Evolutionary conservation across 1,140 invertebrate genomes (phyloP), one percentile per base, ranked within the genome.

Genomic region (Lutraria rhynchaena): DNA sequence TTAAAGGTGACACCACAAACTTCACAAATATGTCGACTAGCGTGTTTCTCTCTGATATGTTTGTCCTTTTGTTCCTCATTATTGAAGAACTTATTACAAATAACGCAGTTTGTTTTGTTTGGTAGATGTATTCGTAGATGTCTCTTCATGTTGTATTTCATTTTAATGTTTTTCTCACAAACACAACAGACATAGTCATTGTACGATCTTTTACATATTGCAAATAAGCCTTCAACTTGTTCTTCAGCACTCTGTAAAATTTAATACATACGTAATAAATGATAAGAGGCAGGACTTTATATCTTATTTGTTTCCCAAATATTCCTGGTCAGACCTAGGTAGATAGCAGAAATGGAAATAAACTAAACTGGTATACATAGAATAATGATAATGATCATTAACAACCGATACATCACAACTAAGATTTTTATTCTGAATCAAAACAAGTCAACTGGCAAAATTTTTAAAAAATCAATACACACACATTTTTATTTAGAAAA

Each of bases 111-210:
- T n/a, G 46, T 65, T 41, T 65, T 35, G 7, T 44, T 29, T 2
- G 61, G 61, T 9, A 65, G 35, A 44, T 65, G 61, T 65, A 41
- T 22, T 17, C 61, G 61, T 5, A 65, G 31, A 44, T 65, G 61
- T 24, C 61, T 5, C 19, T 65, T 65, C 61, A 65, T 65, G 19
- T 65, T 65, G 37, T 65, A 65, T 41, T 65, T 65, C 9, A 65
- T 22, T 29, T 44, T 65, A 24, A 65, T 65, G 13, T 44, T 11
- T 29, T 65, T 65, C 1, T 9, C 19, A 44, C 61, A 65, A 41
- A 65, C 46, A 22, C 61, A 65, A 33, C 61, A 65, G 17, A 29
- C 46, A 24, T 44, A 65, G 11, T 27, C 13, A 1, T 3, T 22
- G 29, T 27, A 17, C 9, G 5, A 22, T 3, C 19, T n/a, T 11